Base-by-base conservation (phyloP, 2,888 invertebrate species). In the Ceriagrion tenellum region DNA sequence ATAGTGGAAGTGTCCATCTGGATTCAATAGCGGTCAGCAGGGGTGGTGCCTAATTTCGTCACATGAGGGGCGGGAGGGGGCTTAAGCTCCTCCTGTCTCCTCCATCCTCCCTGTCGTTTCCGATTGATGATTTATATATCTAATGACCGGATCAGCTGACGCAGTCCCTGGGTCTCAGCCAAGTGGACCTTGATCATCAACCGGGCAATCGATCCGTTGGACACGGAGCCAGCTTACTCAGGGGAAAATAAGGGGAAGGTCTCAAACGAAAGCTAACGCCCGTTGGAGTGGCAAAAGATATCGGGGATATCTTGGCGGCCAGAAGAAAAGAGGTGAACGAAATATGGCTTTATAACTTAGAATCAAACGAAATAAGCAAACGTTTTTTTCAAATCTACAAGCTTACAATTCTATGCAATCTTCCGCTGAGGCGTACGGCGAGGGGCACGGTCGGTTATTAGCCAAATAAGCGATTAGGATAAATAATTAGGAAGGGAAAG, bases 131-230 rank as follows among this genome's bases (percentile, higher is more conserved):
- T 69, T 69, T 20, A 69, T 69, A 69, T 69, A 69, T 69, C 69
- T 69, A 69, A 69, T 69, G 69, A n/a, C n/a, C 69, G 69, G 26
- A 69, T 69, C 69, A 69, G 69, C 69, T 69, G 69, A 69, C 69
- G 69, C 10, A 23, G 69, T 69, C 26, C 12, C 69, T 69, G 69
- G 69, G 23, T n/a, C n/a, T 69, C 10, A 26, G 23, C 69, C 69
- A 69, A 69, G 69, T 23, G 69, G 69, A 69, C 69, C 69, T 26
- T 69, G 69, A 69, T 69, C 69, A 69, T n/a, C n/a, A n/a, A 12
- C 69, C n/a, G 69, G 23, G n/a, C n/a, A n/a, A 69, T 69, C 69
- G 69, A 69, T 69, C 69, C 47, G 69, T 26, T 0, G 69, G 69
- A 47, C 4, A 47, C 47, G n/a, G 10, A 2, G 26, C 59, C 59